These are phyloP conservation scores for Phyllotis vaccarum DNA, from an alignment of 2,797 vertebrate species.

Conservation along the genomic window DNA sequence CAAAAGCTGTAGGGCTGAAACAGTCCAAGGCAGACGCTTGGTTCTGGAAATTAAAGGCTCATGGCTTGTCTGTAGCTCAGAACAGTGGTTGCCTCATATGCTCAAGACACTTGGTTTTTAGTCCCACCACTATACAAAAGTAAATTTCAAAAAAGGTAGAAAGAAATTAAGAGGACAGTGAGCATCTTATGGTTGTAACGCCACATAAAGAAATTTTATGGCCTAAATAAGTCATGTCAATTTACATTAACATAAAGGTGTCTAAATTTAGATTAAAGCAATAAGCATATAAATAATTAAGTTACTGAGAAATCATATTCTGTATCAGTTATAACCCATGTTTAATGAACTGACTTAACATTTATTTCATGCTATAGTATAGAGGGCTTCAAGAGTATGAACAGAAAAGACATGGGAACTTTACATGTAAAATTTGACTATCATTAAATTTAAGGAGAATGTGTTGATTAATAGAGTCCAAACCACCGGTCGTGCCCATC, in stretches of 20 bases:
- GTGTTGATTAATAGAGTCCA: conserved; percentile 23
- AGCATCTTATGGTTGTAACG: background rate
- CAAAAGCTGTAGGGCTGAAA: background rate
- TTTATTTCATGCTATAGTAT: conserved; percentile 38
- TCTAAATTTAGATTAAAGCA: conserved; percentile 45
- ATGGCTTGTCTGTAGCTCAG: background rate
- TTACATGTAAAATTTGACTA: conserved; percentile 50
- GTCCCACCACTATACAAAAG: background rate
- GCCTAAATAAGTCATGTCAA: conserved; percentile 27
- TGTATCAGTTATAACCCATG: conserved; percentile 14
- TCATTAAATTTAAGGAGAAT: conserved; percentile 56
- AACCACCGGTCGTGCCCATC: conserved; percentile 41
- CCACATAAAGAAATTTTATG: background rate
- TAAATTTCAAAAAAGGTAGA: background rate
- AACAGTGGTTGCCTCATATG: background rate
- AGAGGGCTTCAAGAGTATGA: conserved; percentile 12
- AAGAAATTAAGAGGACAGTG: background rate
- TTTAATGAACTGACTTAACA: conserved; percentile 14
- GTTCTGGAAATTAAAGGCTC: background rate
- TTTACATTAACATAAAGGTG: conserved; percentile 27
- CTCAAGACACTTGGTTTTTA: background rate
- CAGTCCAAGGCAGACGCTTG: background rate
- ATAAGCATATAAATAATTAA: conserved; percentile 42
- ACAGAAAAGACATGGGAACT: conserved; percentile 19
- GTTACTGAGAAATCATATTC: conserved; percentile 47